Evolutionary conservation across 2,113 vertebrate genomes (phyloP).

Genomic region (Campylomormyrus numenius): DNA sequence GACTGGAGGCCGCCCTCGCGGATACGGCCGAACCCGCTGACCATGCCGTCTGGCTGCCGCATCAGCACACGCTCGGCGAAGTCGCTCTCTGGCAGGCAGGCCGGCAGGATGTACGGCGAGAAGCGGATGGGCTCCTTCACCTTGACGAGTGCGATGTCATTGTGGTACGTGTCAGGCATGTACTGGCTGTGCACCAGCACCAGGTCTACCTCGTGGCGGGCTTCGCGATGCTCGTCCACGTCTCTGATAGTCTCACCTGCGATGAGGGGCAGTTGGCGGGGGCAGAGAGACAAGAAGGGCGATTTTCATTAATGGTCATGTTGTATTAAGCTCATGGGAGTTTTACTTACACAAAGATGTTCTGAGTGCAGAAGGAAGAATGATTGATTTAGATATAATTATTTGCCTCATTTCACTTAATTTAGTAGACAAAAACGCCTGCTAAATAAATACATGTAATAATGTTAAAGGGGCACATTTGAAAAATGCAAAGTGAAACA

Average conservation of each 20-base stretch:
- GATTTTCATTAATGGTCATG: background rate
- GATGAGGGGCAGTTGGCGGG: background rate
- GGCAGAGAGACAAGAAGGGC: background rate
- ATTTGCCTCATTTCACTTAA: background rate
- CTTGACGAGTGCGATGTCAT: conserved; percentile 82
- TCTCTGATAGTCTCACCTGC: conserved; percentile 73
- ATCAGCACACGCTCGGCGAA: conserved; percentile 83
- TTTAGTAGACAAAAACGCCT: background rate
- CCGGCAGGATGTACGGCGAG: conserved; percentile 65
- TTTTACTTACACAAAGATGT: no score
- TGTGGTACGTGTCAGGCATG: conserved; percentile 57
- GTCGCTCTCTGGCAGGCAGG: conserved; percentile 72
- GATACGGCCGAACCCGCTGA: conserved; percentile 82
- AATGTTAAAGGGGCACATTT: background rate
- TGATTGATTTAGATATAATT: background rate
- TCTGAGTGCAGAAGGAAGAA: no score
- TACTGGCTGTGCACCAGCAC: conserved; percentile 65
- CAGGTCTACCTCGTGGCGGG: conserved; percentile 48
- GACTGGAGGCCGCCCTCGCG: conserved; percentile 59
- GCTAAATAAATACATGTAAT: background rate
- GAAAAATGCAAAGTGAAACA: no score
- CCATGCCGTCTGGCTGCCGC: conserved; percentile 55
- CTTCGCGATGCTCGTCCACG: conserved; percentile 53
- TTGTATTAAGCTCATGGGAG: background rate
- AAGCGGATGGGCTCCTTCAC: conserved; percentile 68